Base-by-base conservation (phyloP, 1,140 invertebrate genomes). In the Galleria mellonella region DNA sequence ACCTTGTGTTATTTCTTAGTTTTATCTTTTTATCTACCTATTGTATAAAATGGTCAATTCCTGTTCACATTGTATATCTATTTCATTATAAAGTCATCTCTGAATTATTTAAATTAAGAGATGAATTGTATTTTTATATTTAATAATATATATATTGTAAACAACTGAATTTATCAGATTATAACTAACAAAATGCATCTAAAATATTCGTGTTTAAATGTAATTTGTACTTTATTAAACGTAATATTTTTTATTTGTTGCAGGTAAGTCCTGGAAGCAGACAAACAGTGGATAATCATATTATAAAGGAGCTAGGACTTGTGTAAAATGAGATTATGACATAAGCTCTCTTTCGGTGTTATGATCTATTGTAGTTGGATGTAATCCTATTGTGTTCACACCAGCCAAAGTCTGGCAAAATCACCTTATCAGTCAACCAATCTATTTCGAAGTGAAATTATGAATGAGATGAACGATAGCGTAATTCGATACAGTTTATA, bases 371-470 rank as follows among this genome's bases (percentile, higher is more conserved):
- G 73, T 77, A 57, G 68, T 65, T 10, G 31, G 7, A 8, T 30
- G 44, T 77, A 69, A 77, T 77, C 69, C 66, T 40, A 70, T 79
- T 79, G 75, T 82, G 57, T 59, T 51, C 53, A 51, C 31, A 55
- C 51, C 48, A 43, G 32, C 32, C 55, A 67, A 45, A 47, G 48
- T 50, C 47, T 58, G 53, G 58, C 39, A 65, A 64, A 23, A 23
- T 43, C 45, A 30, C 27, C 42, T 69, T 72, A 69, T 66, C 59
- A 57, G 52, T 47, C 47, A 12, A 42, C 15, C 55, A 47, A 62
- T 63, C 56, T 55, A 30, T 46, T 51, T 23, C 17, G 17, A 23
- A 23, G 17, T 23, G 6, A 3, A 23, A 23, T 9, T 9, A 9
- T 8, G 48, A 54, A 31, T 23, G 17, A 23, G 9, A 62, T 15